These are phyloP conservation scores for Ceratosolen solmsi DNA, from an alignment of 1,140 invertebrate species.

Conservation along the genomic window DNA sequence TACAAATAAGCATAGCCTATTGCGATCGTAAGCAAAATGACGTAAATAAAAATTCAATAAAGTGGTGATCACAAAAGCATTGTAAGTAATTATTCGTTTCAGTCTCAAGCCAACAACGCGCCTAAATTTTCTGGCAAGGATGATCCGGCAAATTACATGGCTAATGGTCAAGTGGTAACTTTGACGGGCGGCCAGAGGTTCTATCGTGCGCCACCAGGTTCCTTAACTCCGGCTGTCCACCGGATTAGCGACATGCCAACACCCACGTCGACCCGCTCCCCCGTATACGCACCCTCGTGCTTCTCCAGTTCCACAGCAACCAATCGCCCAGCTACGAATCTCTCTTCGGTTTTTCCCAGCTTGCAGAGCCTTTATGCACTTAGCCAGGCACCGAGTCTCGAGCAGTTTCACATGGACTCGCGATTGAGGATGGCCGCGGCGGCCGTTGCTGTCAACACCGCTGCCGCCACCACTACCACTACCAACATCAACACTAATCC, in stretches of 20 bases:
- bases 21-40: too few relatives aligned
- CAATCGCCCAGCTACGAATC: slow-evolving; percentile 40
- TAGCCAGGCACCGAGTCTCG: slow-evolving; percentile 60
- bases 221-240: slow-evolving; percentile 64
- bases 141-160: slow-evolving; percentile 43
- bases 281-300: slow-evolving; percentile 62
- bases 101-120: slow-evolving; percentile 21
- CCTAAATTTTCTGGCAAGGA: slow-evolving; percentile 47
- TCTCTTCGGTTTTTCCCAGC: slow-evolving; percentile 62
- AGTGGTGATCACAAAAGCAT: too few relatives aligned
- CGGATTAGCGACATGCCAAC: slow-evolving; percentile 57
- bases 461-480: not conserved
- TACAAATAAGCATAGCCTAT: too few relatives aligned
- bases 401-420: slow-evolving; percentile 60
- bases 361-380: slow-evolving; percentile 62
- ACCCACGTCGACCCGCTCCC: slow-evolving; percentile 52
- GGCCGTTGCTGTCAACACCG: not conserved
- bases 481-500: not conserved
- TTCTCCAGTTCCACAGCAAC: slow-evolving; percentile 46
- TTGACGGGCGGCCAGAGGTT: slow-evolving; percentile 62
- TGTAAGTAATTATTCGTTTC: too few relatives aligned
- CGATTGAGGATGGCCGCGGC: slow-evolving; percentile 49
- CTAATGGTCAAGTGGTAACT: slow-evolving; percentile 65
- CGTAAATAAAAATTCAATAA: too few relatives aligned
- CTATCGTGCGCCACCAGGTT: slow-evolving; percentile 66